Percentiles rank a stretch among this genome's conserved stretches.
These are phyloP conservation scores for Felis chaus DNA, from an alignment of 2,113 vertebrate genomes.

Conservation along the genomic window DNA sequence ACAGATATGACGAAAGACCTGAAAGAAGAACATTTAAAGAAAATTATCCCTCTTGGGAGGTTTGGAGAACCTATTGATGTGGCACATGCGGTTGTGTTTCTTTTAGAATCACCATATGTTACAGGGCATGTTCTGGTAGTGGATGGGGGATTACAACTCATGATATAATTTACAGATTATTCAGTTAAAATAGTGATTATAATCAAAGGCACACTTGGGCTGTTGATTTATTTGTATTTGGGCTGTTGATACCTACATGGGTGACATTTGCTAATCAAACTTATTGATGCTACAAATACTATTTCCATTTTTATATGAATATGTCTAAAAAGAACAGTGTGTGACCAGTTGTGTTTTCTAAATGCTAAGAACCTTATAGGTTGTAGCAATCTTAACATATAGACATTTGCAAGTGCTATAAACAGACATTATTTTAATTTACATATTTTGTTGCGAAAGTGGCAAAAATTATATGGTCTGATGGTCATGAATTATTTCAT, in stretches of 20 bases:
- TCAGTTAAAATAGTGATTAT: conserved; percentile 28
- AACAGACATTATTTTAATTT: neutral
- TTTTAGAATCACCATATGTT: conserved; percentile 91
- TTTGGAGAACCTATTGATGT: conserved; percentile 92
- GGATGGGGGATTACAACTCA: conserved; percentile 94
- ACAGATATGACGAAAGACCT: conserved; percentile 94
- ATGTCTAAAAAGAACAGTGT: neutral
- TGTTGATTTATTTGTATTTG: neutral
- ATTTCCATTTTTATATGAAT: neutral
- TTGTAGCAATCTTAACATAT: neutral
- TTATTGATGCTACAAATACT: neutral
- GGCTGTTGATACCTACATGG: neutral
- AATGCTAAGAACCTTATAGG: neutral
- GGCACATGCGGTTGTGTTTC: conserved; percentile 91
- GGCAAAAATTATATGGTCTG: neutral
- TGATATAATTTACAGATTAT: conserved; percentile 79
- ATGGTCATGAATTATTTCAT: conserved; percentile 17
- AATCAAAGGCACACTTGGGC: neutral
- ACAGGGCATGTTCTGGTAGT: conserved; percentile 93
- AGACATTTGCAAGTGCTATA: neutral
- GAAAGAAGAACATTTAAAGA: conserved; percentile 84
- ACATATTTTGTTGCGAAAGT: conserved; percentile 20
- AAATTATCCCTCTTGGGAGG: conserved; percentile 89
- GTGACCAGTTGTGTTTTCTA: neutral
- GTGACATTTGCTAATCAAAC: conserved; percentile 44